Evolutionary conservation across 1,140 invertebrate species (phyloP).

Genomic region (Pomacea maculata): DNA sequence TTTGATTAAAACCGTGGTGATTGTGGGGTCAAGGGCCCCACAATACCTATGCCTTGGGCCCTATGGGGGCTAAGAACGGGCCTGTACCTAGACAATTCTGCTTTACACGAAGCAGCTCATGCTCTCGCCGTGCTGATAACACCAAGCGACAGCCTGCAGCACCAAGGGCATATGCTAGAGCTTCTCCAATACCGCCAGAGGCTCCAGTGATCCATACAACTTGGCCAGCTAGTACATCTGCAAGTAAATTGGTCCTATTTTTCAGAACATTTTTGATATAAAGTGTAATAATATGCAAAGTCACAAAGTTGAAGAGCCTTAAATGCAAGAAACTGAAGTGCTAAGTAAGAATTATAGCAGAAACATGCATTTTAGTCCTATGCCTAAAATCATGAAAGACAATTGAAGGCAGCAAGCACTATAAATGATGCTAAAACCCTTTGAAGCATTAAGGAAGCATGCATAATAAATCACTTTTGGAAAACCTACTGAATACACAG

Average conservation of each 20-base stretch:
- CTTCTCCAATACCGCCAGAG: constrained; percentile 88
- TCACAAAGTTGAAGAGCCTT: neutral
- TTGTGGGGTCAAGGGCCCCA: too few species aligned
- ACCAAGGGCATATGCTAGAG: constrained; percentile 78
- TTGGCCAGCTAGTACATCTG: constrained; percentile 72
- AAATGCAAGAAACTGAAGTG: neutral
- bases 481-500: too few species aligned
- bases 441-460: too few species aligned
- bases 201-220: constrained; percentile 91
- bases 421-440: neutral
- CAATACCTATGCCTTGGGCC: too few species aligned
- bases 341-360: neutral
- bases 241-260: constrained; percentile 11
- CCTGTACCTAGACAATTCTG: constrained; percentile 73
- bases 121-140: constrained; percentile 77
- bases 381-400: neutral
- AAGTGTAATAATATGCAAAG: neutral
- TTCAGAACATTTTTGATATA: neutral
- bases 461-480: too few species aligned
- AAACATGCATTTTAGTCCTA: neutral
- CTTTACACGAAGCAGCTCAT: constrained; percentile 79
- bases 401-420: neutral
- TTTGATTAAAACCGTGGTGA: too few species aligned
- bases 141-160: constrained; percentile 77
- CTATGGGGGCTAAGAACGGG: too few species aligned